Base-by-base conservation (phyloP, 2,113 vertebrate genomes). In the Microcebus lehilahytsara region DNA sequence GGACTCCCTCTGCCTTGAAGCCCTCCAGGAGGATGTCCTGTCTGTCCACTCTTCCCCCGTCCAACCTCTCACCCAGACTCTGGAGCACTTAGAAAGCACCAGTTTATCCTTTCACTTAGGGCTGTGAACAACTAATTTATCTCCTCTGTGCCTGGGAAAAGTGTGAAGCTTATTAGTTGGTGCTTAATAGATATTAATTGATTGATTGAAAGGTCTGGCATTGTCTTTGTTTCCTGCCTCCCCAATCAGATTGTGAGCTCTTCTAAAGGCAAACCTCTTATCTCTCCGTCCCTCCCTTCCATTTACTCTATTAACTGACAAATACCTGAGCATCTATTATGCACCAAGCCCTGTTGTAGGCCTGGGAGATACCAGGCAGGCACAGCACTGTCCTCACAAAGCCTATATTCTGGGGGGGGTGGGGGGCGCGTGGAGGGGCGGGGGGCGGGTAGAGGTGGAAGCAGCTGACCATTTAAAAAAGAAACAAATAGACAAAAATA, bases 201-300 rank as follows among this genome's bases (percentile, higher is more conserved):
- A 80, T 56, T 67, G 87, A 81, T 64, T 20, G 32, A 64, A 96
- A 85, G 25, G 12, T 77, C 78, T 58, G 87, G 46, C 30, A 23
- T 79, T 97, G 37, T 72, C 85, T 22, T 85, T 53, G 53, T 74
- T 92, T 85, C 58, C 69, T 78, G n/a, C 16, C 83, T 85, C 62
- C 46, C 67, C 12, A 92, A 23, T 9, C 49, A 42, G 42, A 78
- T 2, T 62, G 37, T 34, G 40, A 83, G 66, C 42, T 53, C 66
- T 86, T 69, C 84, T 13, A 77, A 85, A 96, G 81, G 67, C 1
- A 69, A 20, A 60, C 14, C 20, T 95, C 56, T 64, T 89, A 40
- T 67, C 32, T 92, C 56, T 85, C 37, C n/a, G 25, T 69, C 22
- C 20, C 23, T 67, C 67, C 23, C 64, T 97, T 64, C 56, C 5